Evolutionary conservation across 2,113 vertebrate species (phyloP).

Genomic region (Aplodontia rufa): DNA sequence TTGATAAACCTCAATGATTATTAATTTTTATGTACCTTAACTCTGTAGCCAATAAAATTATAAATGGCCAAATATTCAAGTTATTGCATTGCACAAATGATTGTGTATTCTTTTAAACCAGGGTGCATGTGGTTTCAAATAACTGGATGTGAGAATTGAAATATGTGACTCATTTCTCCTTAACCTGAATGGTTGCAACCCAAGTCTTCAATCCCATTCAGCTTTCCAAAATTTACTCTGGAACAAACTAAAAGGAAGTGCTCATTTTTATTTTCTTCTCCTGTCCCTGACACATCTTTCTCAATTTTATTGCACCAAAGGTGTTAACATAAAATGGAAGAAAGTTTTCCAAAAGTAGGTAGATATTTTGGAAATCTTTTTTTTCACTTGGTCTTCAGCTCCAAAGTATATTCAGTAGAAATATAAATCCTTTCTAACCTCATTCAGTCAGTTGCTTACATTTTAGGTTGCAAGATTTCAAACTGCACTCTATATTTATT

Average conservation of each 20-base stretch:
- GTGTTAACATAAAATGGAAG: constrained; percentile 51
- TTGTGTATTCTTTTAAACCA: background rate
- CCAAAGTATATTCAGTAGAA: constrained; percentile 67
- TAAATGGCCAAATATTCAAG: background rate
- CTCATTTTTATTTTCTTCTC: background rate
- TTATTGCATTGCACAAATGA: background rate
- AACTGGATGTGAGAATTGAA: background rate
- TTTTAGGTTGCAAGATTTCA: constrained; percentile 73
- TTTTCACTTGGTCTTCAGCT: background rate
- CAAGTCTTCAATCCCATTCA: background rate
- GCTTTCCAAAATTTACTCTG: background rate
- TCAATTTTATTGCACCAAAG: constrained; percentile 57
- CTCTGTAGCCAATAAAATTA: background rate
- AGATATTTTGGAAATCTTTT: constrained; percentile 53
- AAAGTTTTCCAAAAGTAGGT: constrained; percentile 61
- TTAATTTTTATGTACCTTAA: background rate
- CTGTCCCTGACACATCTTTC: constrained; percentile 31
- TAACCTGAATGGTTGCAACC: background rate
- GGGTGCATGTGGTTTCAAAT: background rate
- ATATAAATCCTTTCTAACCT: constrained; percentile 76
- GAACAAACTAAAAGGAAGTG: background rate
- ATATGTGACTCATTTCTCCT: background rate
- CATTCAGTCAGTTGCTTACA: constrained; percentile 69
- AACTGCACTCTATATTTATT: constrained; percentile 73
- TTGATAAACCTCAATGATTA: background rate